These are phyloP conservation scores for Eupithecia subumbrata DNA, from an alignment of 2,888 invertebrate species.

Conservation along the genomic window DNA sequence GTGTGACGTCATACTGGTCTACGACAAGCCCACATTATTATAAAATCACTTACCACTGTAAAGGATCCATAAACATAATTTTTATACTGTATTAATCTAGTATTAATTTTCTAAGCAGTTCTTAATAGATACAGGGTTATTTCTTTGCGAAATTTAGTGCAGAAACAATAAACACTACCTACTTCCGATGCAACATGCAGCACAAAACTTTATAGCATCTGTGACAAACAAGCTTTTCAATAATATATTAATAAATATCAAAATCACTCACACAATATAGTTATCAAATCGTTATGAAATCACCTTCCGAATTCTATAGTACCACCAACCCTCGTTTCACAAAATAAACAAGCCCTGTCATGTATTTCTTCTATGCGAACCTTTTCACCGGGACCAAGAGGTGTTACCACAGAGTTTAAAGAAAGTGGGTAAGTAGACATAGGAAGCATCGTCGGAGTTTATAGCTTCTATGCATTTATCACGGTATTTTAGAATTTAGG, in stretches of 20 bases:
- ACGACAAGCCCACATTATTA: background rate
- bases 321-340: background rate
- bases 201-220: background rate
- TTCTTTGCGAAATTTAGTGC: background rate
- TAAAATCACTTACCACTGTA: background rate
- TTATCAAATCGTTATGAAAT: too few relatives aligned
- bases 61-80: background rate
- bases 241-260: background rate
- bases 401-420: background rate
- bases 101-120: background rate
- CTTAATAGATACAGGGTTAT: background rate
- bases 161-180: background rate
- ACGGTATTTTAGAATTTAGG: too few relatives aligned
- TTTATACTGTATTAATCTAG: too few relatives aligned
- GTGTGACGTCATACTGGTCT: constrained; percentile 36
- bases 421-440: background rate
- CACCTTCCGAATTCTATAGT: background rate
- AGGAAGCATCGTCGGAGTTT: background rate
- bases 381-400: background rate
- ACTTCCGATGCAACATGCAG: background rate
- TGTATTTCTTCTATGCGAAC: background rate
- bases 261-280: too few relatives aligned
- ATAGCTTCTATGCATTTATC: background rate
- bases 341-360: background rate
- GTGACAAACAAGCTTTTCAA: background rate